phyloP scores from a whole-genome alignment of 1,140 invertebrate genomes.

The Drosophila ambigua region DNA sequence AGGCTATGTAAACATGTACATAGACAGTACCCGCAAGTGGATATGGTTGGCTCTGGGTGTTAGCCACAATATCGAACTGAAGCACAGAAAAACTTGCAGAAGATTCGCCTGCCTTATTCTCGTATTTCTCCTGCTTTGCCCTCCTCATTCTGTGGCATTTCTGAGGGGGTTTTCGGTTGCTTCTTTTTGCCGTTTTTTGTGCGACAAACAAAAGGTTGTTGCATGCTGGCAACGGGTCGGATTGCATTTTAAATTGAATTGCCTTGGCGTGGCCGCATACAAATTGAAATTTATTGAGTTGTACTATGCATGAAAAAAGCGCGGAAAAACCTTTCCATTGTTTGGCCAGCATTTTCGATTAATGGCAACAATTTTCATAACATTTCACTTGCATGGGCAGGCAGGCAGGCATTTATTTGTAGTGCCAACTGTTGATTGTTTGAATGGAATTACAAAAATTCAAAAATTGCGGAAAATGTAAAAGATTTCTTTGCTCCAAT shows the following conservation, averaged over 20 bases:
- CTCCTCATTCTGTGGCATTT: constrained; percentile 28
- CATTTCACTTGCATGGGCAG: not conserved
- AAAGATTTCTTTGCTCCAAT: not conserved
- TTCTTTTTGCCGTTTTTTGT: constrained; percentile 1
- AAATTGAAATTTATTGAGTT: constrained; percentile 25
- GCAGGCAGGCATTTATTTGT: no score
- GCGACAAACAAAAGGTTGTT: constrained; percentile 45
- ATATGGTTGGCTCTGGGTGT: not conserved
- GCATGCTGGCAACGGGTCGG: constrained; percentile 26
- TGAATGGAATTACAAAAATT: no score
- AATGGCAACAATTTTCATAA: not conserved
- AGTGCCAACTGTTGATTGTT: no score
- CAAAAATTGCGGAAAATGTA: constrained; percentile 2
- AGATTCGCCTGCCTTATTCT: constrained; percentile 20
- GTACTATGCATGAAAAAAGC: not conserved
- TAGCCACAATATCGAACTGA: constrained; percentile 38
- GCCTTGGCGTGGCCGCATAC: constrained; percentile 31
- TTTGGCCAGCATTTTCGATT: no score
- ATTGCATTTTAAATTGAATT: constrained; percentile 53
- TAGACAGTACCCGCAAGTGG: no score
- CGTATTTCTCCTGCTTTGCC: constrained; percentile 22
- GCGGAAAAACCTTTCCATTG: no score
- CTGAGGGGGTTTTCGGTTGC: constrained; percentile 16
- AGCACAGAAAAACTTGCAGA: constrained; percentile 27
- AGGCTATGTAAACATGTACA: constrained; percentile 3